These are phyloP conservation scores for Prunella himalayana DNA, from an alignment of 2,113 vertebrate species.

Conservation along the genomic window DNA sequence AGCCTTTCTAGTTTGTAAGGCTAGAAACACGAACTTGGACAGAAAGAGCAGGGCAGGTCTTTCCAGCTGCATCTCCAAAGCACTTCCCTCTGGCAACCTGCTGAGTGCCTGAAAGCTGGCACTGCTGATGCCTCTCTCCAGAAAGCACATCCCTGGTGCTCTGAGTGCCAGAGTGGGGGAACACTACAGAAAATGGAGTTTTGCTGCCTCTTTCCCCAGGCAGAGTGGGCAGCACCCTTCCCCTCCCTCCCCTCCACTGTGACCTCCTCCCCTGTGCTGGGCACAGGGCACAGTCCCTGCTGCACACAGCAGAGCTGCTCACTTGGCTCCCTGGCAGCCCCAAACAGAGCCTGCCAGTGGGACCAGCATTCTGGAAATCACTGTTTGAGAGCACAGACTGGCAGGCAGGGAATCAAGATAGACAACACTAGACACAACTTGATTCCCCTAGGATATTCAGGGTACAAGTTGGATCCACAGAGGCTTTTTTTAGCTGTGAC, in stretches of 20 bases:
- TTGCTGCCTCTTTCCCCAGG: background rate
- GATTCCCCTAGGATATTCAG: background rate
- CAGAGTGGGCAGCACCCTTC: accelerated
- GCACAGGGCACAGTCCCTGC: background rate
- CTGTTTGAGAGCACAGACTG: background rate
- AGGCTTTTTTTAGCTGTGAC: background rate
- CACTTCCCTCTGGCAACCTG: background rate
- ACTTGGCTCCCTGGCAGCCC: background rate
- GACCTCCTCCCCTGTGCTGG: accelerated
- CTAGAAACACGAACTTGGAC: background rate
- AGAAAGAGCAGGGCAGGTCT: background rate
- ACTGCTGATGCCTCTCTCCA: background rate
- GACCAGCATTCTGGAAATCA: background rate
- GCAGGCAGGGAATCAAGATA: background rate
- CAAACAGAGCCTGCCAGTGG: background rate
- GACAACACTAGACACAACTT: background rate
- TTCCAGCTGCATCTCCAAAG: background rate
- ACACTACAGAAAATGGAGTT: background rate
- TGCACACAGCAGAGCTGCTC: background rate
- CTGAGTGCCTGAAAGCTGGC: background rate
- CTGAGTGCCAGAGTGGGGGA: background rate
- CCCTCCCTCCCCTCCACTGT: accelerated
- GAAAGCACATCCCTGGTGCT: accelerated
- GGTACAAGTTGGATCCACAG: background rate
- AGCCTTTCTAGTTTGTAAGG: background rate